Base-by-base conservation (phyloP, 1,140 invertebrate species). In the Caenorhabditis brenneri region DNA sequence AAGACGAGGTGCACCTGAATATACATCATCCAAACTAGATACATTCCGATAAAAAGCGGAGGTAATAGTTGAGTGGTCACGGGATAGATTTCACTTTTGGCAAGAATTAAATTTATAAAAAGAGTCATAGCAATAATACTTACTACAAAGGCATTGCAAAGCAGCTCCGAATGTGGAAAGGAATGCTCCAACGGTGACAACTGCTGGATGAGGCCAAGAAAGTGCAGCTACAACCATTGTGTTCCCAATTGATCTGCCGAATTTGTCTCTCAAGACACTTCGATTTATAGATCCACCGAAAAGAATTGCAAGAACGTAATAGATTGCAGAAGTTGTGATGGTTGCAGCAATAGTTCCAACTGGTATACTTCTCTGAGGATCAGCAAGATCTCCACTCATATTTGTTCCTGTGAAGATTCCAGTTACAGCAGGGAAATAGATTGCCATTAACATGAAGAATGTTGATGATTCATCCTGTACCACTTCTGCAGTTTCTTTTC, bases 371-470 rank as follows among this genome's bases (percentile, higher is more conserved):
- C 94, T 94, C 9, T 94, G 94, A 5, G 97, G 97, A 91, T 95
- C 95, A 91, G 95, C 96, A 15, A 99, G 91, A 92, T 98, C 96
- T n/a, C 89, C 89, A 58, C 88, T 90, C 89, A 90, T 90, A 78
- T 90, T 90, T 31, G 89, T 89, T 60, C 88, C 88, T 9, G 88
- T 89, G 82, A 89, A 86, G 27, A 89, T 89, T 82, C 88, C 87
- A 15, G 97, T 99, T 24, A 98, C 96, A 3, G 97, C 98, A 33
- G 98, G 98, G 92, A 99, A 99, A 92, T 98, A 99, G 88, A 99
- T 99, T 85, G 97, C 97, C 86, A 99, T 95, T 0, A 99, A 93
- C 87, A 99, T 94, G 9, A 97, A 97, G 91, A 99, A 99, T 0
- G 95, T 94, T 0, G 97, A 97, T 0, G 96, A 95, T 22, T 99